Percentiles rank a stretch among this genome's conserved stretches.
phyloP scores from a whole-genome alignment of 1,140 invertebrate species.

The Planococcus citri region DNA sequence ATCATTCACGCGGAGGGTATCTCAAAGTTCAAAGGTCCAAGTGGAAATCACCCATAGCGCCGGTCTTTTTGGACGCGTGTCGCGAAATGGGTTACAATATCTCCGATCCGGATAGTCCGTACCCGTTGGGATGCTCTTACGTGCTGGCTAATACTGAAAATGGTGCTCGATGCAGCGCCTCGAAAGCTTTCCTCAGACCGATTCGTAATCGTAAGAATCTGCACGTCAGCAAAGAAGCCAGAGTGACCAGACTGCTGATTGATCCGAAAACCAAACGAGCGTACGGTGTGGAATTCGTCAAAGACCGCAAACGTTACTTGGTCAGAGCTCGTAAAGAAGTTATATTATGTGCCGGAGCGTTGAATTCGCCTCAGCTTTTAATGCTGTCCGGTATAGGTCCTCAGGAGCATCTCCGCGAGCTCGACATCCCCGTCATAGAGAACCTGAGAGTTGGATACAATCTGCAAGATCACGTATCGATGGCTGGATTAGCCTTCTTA shows the following conservation, averaged over 20 bases:
- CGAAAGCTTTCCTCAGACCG: constrained; percentile 46
- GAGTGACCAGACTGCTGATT: constrained; percentile 55
- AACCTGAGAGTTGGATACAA: constrained; percentile 37
- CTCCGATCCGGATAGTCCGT: constrained; percentile 44
- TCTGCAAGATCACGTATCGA: constrained; percentile 53
- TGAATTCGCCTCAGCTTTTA: constrained; percentile 54
- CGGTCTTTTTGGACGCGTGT: constrained; percentile 41
- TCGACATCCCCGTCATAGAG: constrained; percentile 50
- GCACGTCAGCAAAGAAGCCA: constrained; percentile 49
- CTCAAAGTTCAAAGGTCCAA: constrained; percentile 51
- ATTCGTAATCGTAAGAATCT: constrained; percentile 49
- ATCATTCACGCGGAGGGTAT: constrained; percentile 45
- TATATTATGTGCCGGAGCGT: constrained; percentile 49
- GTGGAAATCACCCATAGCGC: constrained; percentile 44
- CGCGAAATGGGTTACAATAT: constrained; percentile 41
- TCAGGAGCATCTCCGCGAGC: constrained; percentile 46
- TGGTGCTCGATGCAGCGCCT: constrained; percentile 48
- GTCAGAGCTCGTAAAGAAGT: constrained; percentile 48
- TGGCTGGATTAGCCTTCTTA: constrained; percentile 40
- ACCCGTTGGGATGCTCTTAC: constrained; percentile 49
- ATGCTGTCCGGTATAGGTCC: constrained; percentile 65
- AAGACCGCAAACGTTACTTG: constrained; percentile 36
- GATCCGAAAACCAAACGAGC: constrained; percentile 43
- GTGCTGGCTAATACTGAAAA: constrained; percentile 45
- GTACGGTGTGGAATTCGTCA: constrained; percentile 50